Evolutionary conservation across 2,113 vertebrate species (phyloP).

Genomic region (Glaucomys volans): DNA sequence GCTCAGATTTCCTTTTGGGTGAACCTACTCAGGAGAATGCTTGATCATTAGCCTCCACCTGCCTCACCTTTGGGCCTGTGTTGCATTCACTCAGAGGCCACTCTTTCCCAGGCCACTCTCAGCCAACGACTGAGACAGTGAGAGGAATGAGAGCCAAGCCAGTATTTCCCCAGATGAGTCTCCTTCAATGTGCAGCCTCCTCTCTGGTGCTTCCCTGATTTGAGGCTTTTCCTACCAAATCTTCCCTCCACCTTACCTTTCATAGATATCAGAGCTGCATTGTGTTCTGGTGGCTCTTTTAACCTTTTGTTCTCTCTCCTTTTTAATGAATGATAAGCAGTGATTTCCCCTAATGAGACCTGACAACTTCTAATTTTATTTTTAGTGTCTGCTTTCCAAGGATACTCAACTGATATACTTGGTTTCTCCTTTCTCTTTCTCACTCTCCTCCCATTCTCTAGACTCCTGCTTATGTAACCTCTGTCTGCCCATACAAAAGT

Average conservation of each 20-base stretch:
- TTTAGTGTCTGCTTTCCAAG: neutral
- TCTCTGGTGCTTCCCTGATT: neutral
- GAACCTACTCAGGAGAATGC: neutral
- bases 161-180: rapidly evolving
- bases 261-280: no score
- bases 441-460: neutral
- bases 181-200: rapidly evolving
- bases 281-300: neutral
- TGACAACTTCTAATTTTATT: neutral
- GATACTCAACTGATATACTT: neutral
- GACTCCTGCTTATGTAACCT: no score
- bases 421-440: neutral
- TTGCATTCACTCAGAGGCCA: neutral
- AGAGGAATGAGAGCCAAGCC: neutral
- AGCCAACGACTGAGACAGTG: rapidly evolving
- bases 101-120: neutral
- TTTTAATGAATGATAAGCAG: neutral
- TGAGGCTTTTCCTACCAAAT: neutral
- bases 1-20: neutral
- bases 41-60: neutral
- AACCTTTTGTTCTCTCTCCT: rapidly evolving
- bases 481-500: neutral
- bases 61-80: neutral
- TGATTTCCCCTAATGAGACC: neutral
- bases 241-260: neutral